Evolutionary conservation across 2,113 vertebrate species (phyloP).

Genomic region (Eulemur rufifrons): DNA sequence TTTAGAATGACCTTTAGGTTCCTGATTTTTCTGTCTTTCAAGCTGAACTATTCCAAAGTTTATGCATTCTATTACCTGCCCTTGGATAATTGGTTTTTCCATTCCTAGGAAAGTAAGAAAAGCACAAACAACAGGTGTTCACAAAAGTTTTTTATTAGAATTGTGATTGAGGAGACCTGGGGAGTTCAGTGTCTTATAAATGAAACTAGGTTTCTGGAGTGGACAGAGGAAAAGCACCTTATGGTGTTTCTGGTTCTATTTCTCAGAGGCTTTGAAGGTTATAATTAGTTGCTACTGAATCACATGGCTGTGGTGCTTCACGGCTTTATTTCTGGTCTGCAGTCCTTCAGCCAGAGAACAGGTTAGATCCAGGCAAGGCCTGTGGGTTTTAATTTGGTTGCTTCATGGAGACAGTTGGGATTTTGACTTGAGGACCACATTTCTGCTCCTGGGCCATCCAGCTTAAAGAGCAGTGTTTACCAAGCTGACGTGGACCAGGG

Average conservation of each 20-base stretch:
- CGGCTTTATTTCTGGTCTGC: constrained; percentile 76
- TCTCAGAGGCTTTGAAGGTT: constrained; percentile 77
- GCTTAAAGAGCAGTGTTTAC: not conserved
- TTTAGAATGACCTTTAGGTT: not conserved
- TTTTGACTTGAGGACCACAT: constrained; percentile 47
- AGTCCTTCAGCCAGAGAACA: constrained; percentile 28
- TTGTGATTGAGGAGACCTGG: constrained; percentile 22
- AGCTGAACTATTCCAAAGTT: not conserved
- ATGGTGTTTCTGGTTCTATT: constrained; percentile 72
- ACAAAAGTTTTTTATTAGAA: constrained; percentile 38
- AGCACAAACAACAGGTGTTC: not conserved
- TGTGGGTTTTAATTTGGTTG: constrained; percentile 30
- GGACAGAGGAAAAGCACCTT: constrained; percentile 62
- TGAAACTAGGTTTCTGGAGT: constrained; percentile 74
- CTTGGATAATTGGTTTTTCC: constrained; percentile 3
- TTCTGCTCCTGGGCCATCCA: not conserved
- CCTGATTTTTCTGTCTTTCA: constrained; percentile 20
- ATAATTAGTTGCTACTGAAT: constrained; percentile 77
- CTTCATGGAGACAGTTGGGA: not conserved
- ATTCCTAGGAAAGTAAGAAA: constrained; percentile 14
- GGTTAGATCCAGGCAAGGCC: constrained; percentile 39
- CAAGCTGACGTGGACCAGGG: not conserved
- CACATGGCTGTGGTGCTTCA: constrained; percentile 29
- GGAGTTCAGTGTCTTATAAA: constrained; percentile 51
- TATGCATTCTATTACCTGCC: not conserved